Evolutionary conservation across 2,113 vertebrate species (phyloP).

Genomic region (Etheostoma cragini): DNA sequence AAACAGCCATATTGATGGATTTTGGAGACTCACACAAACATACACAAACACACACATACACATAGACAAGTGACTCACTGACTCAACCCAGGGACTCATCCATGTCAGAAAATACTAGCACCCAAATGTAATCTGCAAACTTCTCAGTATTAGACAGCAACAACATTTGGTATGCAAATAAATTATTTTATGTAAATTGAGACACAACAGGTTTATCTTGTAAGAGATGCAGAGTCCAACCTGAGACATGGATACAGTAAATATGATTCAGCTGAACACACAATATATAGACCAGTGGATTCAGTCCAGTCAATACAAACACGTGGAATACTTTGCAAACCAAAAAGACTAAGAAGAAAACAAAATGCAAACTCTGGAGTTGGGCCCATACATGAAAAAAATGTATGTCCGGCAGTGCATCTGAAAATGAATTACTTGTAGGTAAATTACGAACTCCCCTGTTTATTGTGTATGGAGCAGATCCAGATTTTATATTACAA

Average conservation of each 20-base stretch:
- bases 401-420: neutral
- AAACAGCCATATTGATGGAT: conserved; percentile 23
- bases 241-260: conserved; percentile 6
- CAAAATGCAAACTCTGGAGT: conserved; percentile 7
- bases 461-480: neutral
- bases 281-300: neutral
- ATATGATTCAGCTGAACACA: neutral
- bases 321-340: conserved; percentile 12
- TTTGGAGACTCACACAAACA: neutral
- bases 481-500: conserved; percentile 10
- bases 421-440: neutral
- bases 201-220: neutral
- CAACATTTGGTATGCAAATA: conserved; percentile 26
- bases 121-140: conserved; percentile 5
- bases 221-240: conserved; percentile 2
- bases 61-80: neutral
- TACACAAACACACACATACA: neutral
- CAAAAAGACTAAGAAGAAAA: neutral
- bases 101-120: conserved; percentile 23
- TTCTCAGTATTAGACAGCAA: conserved; percentile 51
- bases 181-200: neutral
- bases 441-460: neutral
- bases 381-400: neutral
- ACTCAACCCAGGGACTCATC: neutral
- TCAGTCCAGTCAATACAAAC: neutral